These are phyloP conservation scores for Atta cephalotes DNA, from an alignment of 1,140 invertebrate species.

Conservation along the genomic window DNA sequence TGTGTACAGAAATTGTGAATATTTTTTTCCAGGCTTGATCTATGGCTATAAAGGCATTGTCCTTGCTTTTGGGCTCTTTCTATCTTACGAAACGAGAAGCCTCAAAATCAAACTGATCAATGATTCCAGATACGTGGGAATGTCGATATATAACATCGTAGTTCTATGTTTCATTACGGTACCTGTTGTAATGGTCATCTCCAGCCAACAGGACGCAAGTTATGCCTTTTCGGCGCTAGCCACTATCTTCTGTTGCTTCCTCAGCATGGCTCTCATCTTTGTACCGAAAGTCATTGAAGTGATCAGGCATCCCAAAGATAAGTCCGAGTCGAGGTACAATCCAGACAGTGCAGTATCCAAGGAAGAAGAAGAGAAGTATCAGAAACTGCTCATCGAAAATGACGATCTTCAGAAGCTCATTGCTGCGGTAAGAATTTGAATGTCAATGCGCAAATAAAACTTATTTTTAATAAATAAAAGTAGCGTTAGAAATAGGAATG, in stretches of 20 bases:
- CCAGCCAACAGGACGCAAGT: conserved; percentile 98
- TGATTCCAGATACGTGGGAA: conserved; percentile 98
- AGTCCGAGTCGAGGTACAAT: conserved; percentile 94
- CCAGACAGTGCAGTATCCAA: conserved; percentile 95
- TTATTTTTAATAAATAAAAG: neutral
- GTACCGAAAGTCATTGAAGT: conserved; percentile 97
- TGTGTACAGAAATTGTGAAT: conserved; percentile 10
- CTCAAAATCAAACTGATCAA: conserved; percentile 97
- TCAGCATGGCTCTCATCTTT: conserved; percentile 98
- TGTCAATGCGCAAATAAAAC: neutral
- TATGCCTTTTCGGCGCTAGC: conserved; percentile 98
- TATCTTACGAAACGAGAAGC: conserved; percentile 98
- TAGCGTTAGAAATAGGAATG: neutral
- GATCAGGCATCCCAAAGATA: conserved; percentile 93
- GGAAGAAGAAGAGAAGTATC: conserved; percentile 97
- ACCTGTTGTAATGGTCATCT: conserved; percentile 98
- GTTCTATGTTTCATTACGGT: conserved; percentile 98
- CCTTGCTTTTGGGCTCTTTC: conserved; percentile 97
- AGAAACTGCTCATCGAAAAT: conserved; percentile 97
- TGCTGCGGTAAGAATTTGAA: conserved; percentile 89
- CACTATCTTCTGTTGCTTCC: conserved; percentile 98
- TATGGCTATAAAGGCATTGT: conserved; percentile 99
- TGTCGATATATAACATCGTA: conserved; percentile 99
- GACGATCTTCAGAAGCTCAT: conserved; percentile 98
- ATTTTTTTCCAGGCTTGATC: conserved; percentile 92